Evolutionary conservation across 2,888 invertebrate species (phyloP), one percentile per base, ranked within the genome.

Genomic region (Ichneumoninae sp.): DNA sequence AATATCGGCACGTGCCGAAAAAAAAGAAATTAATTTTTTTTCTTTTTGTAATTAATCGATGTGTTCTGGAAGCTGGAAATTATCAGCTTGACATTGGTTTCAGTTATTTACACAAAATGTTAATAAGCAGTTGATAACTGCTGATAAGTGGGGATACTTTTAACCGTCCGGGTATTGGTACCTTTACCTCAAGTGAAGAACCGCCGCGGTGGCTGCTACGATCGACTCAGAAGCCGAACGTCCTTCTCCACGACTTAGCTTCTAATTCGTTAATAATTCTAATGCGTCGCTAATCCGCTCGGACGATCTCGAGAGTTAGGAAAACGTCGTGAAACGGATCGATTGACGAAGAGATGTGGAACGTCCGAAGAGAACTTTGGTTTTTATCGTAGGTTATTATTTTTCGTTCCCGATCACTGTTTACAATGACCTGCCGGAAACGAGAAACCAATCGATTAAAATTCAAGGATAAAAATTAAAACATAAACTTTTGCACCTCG

Each of bases 251-350:
- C 26, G 44, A 57, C 47, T 72, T 60, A 72, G 57, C 57, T 57
- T 60, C 60, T 44, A n/a, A 44, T 44, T 57, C 26, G 44, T 57
- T 72, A 71, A 40, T 44, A 72, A 72, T 72, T 57, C 22, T 26
- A 57, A 22, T 47, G 3, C 16, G 16, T 16, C 16, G 16, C 44
- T 50, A 70, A 70, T 52, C 30, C 50, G 40, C 71, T 40, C 22
- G 57, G 1, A 19, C 22, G 33, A 33, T 19, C 54, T 19, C 22
- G 50, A 52, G 30, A 22, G 16, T 71, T 40, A 54, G 22, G 22
- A 57, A 57, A 26, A 57, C 54, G 19, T 22, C 36, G 33, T 22
- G 33, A 57, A 57, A 26, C 10, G 26, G 13, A 26, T 4, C 22
- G 26, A 57, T 26, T 57, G 22, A 26, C 26, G 26, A 57, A 22